These are phyloP conservation scores for Pocillopora damicornis DNA, from an alignment of 64 coral and sea anemone genomes.

Conservation along the genomic window DNA sequence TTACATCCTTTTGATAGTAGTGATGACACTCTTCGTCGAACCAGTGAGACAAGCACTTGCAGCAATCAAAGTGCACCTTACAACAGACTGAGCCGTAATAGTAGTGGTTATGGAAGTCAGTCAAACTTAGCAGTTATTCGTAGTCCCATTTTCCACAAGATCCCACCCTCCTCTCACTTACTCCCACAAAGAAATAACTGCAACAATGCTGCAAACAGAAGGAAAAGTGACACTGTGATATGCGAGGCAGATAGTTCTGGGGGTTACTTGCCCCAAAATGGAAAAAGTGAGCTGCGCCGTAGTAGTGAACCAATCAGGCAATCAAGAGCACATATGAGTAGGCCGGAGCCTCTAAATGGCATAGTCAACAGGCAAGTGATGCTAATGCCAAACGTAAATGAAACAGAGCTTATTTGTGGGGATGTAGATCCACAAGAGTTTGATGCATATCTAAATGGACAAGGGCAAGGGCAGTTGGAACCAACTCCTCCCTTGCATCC, in stretches of 20 bases:
- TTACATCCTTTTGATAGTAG: slow-evolving; percentile 44
- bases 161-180: slow-evolving; percentile 46
- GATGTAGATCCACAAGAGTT: slow-evolving; percentile 75
- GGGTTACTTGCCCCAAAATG: slow-evolving; percentile 47
- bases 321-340: slow-evolving; percentile 36
- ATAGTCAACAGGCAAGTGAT: slow-evolving; percentile 30
- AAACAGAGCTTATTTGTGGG: slow-evolving; percentile 71
- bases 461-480: slow-evolving; percentile 15
- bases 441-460: slow-evolving; percentile 68
- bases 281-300: slow-evolving; percentile 70
- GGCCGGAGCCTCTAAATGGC: slow-evolving; percentile 44
- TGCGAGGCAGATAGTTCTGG: slow-evolving; percentile 98
- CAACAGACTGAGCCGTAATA: slow-evolving; percentile 87
- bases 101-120: slow-evolving; percentile 98
- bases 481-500: slow-evolving; percentile 18
- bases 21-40: slow-evolving; percentile 64
- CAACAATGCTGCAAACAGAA: slow-evolving; percentile 45
- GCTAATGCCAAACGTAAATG: slow-evolving; percentile 55
- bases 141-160: slow-evolving; percentile 82
- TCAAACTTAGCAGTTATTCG: slow-evolving; percentile 83
- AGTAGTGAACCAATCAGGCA: slow-evolving; percentile 89
- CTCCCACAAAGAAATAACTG: slow-evolving; percentile 22
- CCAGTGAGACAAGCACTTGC: slow-evolving; percentile 80
- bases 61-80: slow-evolving; percentile 60
- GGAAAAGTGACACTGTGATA: slow-evolving; percentile 94